Evolutionary conservation across 2,888 invertebrate species (phyloP).

Genomic region (Lutraria lutraria): DNA sequence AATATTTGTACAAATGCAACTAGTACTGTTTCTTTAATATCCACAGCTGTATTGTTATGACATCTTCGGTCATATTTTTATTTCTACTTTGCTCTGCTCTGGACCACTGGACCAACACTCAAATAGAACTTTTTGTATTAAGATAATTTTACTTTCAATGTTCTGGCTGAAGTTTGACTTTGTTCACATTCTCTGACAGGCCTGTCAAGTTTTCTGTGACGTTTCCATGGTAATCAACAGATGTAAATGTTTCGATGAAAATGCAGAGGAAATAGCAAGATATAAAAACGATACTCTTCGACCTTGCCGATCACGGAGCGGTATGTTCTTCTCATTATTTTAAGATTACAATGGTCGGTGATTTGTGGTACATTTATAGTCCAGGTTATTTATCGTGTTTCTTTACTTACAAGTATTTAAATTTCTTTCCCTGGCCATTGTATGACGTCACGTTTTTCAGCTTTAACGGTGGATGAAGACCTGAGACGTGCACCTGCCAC

Average conservation of each 20-base stretch:
- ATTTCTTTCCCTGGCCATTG: no score
- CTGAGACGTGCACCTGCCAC: no score
- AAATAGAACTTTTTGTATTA: background rate
- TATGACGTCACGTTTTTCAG: no score
- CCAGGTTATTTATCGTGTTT: background rate
- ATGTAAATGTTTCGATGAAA: slow-evolving; percentile 44
- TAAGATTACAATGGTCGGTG: background rate
- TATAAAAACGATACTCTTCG: background rate
- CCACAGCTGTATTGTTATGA: background rate
- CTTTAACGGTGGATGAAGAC: no score
- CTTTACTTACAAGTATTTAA: no score
- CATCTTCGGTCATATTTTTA: background rate
- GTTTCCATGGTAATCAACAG: background rate
- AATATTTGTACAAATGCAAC: no score
- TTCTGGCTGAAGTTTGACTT: background rate
- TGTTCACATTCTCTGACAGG: slow-evolving; percentile 2
- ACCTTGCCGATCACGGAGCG: slow-evolving; percentile 30
- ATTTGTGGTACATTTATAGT: background rate
- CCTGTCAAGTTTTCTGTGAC: slow-evolving; percentile 42
- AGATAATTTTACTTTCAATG: background rate
- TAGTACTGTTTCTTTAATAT: background rate
- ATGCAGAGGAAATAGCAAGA: slow-evolving; percentile 35
- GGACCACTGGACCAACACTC: background rate
- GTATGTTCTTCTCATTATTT: slow-evolving; percentile 5
- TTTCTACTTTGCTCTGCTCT: background rate